Base-by-base conservation (phyloP, 2,797 vertebrate species). In the Choloepus didactylus region DNA sequence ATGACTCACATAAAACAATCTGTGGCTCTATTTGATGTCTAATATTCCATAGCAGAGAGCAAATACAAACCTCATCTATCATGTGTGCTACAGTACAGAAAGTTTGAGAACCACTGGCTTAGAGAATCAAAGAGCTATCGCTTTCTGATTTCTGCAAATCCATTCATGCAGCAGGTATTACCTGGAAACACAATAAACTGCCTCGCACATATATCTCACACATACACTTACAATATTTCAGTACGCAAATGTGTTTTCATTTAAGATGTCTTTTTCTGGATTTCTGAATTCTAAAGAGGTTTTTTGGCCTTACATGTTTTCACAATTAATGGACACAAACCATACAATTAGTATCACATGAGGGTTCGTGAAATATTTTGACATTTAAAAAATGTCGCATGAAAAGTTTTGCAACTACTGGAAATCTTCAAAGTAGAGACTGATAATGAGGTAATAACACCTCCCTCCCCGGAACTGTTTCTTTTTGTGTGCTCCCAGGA, bases 211-310 rank as follows among this genome's bases (percentile, higher is more conserved):
- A 15, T 69, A 44, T 27, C 41, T 95, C 27, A 54, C 4, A 23
- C 9, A 46, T n/a, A 69, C 54, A 44, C 6, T 44, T 88, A 87
- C 27, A 66, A 7, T 62, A 59, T 84, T 84, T 95, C 35, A 35
- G 14, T 81, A 76, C 44, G 3, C 35, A 18, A 5, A 5, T 54
- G 14, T 66, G 5, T 46, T 72, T 60, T 77, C 31, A 70, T 66
- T 87, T 93, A 77, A 84, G 12, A 44, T 49, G 5, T 2, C 2
- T 72, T 90, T 87, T 49, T 77, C 72, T 82, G 21, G 0, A 7
- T 76, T 80, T 84, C 82, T 93, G 82, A 94, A 87, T 35, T 95
- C 46, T 81, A 38, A 16, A 62, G 31, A 83, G 15, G 77, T 35
- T 29, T 75, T 82, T 82, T 82, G 21, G 25, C 2, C 11, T 67